phyloP scores from a whole-genome alignment of 2,888 invertebrate species.

The Drosophila ochracea region DNA sequence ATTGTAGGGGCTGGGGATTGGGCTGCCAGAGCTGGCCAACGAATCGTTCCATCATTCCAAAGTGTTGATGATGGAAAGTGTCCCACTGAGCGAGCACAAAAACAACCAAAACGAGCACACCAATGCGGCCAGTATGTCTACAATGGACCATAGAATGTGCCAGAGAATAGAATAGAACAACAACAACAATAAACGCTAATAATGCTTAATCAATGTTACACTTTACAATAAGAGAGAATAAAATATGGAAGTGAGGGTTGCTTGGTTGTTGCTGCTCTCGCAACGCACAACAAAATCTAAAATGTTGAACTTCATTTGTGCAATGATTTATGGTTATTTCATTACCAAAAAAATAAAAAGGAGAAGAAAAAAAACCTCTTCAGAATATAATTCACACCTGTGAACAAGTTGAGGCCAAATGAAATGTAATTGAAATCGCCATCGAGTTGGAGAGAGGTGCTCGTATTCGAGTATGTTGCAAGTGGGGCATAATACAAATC shows the following conservation, averaged over 20 bases:
- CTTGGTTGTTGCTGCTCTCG: conserved; percentile 11
- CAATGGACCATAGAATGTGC: conserved; percentile 44
- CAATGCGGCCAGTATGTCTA: conserved; percentile 50
- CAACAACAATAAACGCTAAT: conserved; percentile 77
- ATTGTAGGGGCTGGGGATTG: conserved; percentile 30
- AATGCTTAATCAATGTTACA: conserved; percentile 84
- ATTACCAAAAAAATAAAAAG: conserved; percentile 50
- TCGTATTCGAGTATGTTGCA: conserved; percentile 34
- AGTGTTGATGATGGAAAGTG: conserved; percentile 79
- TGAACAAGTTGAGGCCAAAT: conserved; percentile 63
- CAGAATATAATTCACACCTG: conserved; percentile 73
- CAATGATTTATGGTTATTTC: conserved; percentile 75
- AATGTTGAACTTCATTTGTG: conserved; percentile 71
- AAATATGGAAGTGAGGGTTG: conserved; percentile 45
- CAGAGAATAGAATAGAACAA: conserved; percentile 41
- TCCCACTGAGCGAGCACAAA: conserved; percentile 73
- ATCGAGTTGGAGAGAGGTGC: conserved; percentile 3
- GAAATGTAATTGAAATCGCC: conserved; percentile 68
- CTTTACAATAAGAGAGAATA: conserved; percentile 68
- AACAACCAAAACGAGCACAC: conserved; percentile 36
- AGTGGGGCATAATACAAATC: conserved; percentile 52
- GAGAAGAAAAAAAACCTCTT: conserved; percentile 26
- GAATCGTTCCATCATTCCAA: conserved; percentile 75
- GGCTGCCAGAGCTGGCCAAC: conserved; percentile 58
- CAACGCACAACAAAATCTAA: conserved; percentile 22